phyloP scores from a whole-genome alignment of 2,888 invertebrate genomes.

The Dryomyza anilis region DNA sequence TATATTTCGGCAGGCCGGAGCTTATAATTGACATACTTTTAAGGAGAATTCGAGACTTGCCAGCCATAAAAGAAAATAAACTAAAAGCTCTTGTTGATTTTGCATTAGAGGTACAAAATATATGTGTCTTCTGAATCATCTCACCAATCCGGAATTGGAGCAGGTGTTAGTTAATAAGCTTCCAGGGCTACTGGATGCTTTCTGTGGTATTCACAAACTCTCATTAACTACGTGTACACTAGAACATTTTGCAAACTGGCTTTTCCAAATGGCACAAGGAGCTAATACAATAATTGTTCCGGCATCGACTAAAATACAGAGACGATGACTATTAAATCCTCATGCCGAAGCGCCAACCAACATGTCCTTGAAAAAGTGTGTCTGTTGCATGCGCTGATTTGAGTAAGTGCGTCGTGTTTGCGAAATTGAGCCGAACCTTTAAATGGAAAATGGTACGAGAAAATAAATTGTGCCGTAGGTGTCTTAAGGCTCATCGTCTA shows the following conservation, averaged over 20 bases:
- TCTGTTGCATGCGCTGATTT: conserved; percentile 25
- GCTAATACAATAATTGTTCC: conserved; percentile 26
- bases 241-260: conserved; percentile 21
- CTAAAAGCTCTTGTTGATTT: conserved; percentile 29
- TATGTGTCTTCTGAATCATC: conserved; percentile 27
- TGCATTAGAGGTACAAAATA: conserved; percentile 32
- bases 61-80: conserved; percentile 20
- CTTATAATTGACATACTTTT: conserved; percentile 28
- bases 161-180: conserved; percentile 25
- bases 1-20: conserved; percentile 31
- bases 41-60: conserved; percentile 24
- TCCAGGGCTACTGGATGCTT: conserved; percentile 9
- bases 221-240: not conserved
- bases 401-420: conserved; percentile 13
- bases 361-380: not conserved
- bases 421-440: conserved; percentile 7
- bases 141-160: conserved; percentile 31
- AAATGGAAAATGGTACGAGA: conserved; percentile 21
- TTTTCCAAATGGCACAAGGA: conserved; percentile 27
- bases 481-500: conserved; percentile 18
- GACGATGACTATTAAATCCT: conserved; percentile 26
- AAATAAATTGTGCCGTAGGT: conserved; percentile 23
- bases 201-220: conserved; percentile 22
- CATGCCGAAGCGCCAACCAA: conserved; percentile 1
- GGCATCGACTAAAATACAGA: not conserved